These are phyloP conservation scores for Larimichthys crocea DNA, from an alignment of 2,113 vertebrate genomes.

Conservation along the genomic window DNA sequence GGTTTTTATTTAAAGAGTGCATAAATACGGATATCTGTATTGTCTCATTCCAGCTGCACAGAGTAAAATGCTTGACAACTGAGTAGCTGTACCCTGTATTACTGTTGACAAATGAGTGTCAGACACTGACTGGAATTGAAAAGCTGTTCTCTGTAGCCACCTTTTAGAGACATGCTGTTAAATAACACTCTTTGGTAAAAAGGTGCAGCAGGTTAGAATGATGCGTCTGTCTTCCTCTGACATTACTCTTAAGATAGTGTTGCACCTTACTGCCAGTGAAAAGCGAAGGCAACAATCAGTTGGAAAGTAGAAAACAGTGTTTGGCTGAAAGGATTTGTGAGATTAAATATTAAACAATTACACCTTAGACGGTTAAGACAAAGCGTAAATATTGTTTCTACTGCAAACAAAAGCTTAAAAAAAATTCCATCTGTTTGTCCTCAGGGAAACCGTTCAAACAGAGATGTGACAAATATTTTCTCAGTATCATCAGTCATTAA, in stretches of 20 bases:
- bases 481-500: not conserved
- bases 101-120: no score
- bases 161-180: conserved; percentile 1
- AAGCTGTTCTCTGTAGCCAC: not conserved
- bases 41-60: not conserved
- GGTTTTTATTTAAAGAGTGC: not conserved
- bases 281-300: not conserved
- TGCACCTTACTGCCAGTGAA: not conserved
- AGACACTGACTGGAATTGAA: not conserved
- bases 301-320: not conserved
- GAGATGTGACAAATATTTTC: not conserved
- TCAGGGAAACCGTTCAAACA: not conserved
- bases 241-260: not conserved
- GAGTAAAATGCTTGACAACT: not conserved
- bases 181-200: not conserved
- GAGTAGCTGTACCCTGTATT: not conserved
- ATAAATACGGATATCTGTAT: not conserved
- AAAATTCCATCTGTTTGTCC: not conserved
- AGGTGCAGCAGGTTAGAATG: not conserved
- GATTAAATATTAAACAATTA: not conserved
- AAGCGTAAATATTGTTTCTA: not conserved
- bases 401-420: not conserved
- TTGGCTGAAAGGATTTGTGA: not conserved
- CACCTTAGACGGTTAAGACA: not conserved
- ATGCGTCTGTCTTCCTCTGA: not conserved